Conservation (phyloP, 2,888 invertebrate genomes). For the Hydrotaea diabolus region DNA sequence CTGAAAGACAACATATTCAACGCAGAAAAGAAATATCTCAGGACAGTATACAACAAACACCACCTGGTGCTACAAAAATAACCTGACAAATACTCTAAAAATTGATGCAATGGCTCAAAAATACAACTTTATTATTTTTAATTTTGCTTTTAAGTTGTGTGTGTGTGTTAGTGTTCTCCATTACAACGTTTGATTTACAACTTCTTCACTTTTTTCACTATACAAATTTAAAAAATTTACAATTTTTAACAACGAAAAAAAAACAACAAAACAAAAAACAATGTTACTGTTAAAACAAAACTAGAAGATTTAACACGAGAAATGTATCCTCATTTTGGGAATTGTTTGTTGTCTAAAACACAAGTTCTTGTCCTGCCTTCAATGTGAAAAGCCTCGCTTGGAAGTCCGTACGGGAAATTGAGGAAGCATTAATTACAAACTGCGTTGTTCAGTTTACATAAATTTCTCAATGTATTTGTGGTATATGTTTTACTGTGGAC, state of each 20-base stretch:
- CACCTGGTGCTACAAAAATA: too few relatives aligned
- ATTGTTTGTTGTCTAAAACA: not conserved
- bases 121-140: slow-evolving; percentile 8
- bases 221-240: slow-evolving; percentile 49
- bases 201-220: slow-evolving; percentile 27
- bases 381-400: slow-evolving; percentile 49
- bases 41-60: too few relatives aligned
- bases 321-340: not conserved
- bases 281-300: not conserved
- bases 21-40: too few relatives aligned
- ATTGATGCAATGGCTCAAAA: not conserved
- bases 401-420: slow-evolving; percentile 50
- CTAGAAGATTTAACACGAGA: too few relatives aligned
- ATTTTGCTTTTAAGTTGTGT: not conserved
- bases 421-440: slow-evolving; percentile 58
- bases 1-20: too few relatives aligned
- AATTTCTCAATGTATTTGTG: slow-evolving; percentile 27
- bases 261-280: not conserved
- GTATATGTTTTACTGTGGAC: not conserved
- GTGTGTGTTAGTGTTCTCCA: not conserved
- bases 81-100: not conserved
- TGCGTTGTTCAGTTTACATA: not conserved
- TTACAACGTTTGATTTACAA: slow-evolving; percentile 40
- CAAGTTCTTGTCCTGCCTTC: too few relatives aligned
- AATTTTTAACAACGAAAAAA: slow-evolving; percentile 51